A percentile compares a stretch with the other conserved stretches of the same genome.
Conservation (phyloP, 1,140 invertebrate genomes). For the Drosophila quadrilineata region DNA sequence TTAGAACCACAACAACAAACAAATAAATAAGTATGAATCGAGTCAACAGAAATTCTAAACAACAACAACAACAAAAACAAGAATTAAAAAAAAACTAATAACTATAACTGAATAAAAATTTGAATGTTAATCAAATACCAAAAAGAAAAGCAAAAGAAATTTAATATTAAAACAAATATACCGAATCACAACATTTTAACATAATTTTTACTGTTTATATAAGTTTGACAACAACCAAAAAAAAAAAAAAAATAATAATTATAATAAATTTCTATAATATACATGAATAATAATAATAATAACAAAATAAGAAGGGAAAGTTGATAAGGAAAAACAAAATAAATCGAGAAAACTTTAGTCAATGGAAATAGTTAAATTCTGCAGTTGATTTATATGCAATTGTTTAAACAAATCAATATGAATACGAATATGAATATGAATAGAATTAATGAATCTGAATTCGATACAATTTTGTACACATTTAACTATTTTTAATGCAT, state of each 20-base stretch:
- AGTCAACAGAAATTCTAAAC: conserved; percentile 59
- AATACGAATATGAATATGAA: conserved; percentile 10
- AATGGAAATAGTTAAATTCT: conserved; percentile 78
- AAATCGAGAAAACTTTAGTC: conserved; percentile 55
- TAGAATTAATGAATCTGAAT: conserved; percentile 34
- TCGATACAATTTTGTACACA: conserved; percentile 65
- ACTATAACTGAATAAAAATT: conserved; percentile 57
- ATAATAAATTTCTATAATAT: conserved; percentile 11
- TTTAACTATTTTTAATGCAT: conserved; percentile 79
- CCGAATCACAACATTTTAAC: conserved; percentile 68
- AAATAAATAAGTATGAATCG: conserved; percentile 28
- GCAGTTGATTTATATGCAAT: conserved; percentile 54
- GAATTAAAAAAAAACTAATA: too few species aligned
- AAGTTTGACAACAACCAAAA: conserved; percentile 48
- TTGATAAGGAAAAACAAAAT: conserved; percentile 17
- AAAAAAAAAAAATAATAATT: conserved; percentile 16
- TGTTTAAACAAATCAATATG: conserved; percentile 45
- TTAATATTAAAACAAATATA: conserved; percentile 20
- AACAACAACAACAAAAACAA: conserved; percentile 52
- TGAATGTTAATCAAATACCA: conserved; percentile 66
- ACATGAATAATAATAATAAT: conserved; percentile 31
- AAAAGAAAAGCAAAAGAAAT: conserved; percentile 29
- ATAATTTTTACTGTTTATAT: conserved; percentile 76
- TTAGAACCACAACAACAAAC: conserved; percentile 23
- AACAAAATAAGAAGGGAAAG: conserved; percentile 17